Conservation (phyloP, 2,797 vertebrate species). For the Pseudochromis fuscus region DNA sequence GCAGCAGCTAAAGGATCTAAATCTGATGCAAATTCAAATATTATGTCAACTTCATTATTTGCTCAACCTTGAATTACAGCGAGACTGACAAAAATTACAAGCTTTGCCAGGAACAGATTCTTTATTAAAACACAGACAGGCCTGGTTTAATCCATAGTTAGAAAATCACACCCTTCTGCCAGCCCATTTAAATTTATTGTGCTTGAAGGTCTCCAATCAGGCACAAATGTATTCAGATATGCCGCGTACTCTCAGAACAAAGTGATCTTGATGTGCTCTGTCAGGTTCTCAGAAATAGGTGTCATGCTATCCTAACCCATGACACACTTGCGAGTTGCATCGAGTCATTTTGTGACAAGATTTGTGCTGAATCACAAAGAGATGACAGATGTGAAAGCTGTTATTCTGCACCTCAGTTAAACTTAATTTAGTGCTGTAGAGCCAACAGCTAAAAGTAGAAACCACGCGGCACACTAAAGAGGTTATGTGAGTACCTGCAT, state of each 20-base stretch:
- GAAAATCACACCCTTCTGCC: slow-evolving; percentile 41
- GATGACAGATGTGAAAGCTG: slow-evolving; percentile 22
- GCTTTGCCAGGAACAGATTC: background rate
- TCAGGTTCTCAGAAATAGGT: slow-evolving; percentile 55
- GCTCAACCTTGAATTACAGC: slow-evolving; percentile 1
- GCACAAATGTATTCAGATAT: slow-evolving; percentile 50
- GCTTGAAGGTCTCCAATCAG: slow-evolving; percentile 71
- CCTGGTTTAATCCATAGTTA: slow-evolving; percentile 31
- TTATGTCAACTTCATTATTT: background rate
- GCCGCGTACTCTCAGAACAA: slow-evolving; percentile 58
- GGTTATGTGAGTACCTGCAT: slow-evolving; percentile 41
- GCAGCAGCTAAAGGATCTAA: background rate
- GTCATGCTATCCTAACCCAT: slow-evolving; percentile 49
- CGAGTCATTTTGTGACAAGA: slow-evolving; percentile 31
- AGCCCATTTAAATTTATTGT: slow-evolving; percentile 68
- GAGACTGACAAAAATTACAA: slow-evolving; percentile 25
- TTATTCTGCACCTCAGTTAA: slow-evolving; percentile 9
- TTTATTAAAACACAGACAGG: slow-evolving; percentile 19
- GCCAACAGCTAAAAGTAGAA: slow-evolving; percentile 44
- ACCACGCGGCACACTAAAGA: slow-evolving; percentile 26
- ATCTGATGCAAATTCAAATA: slow-evolving; percentile 13
- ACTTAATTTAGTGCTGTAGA: slow-evolving; percentile 29
- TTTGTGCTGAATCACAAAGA: slow-evolving; percentile 35
- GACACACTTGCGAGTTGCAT: slow-evolving; percentile 25
- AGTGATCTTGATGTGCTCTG: slow-evolving; percentile 65